phyloP scores from a whole-genome alignment of 2,797 vertebrate genomes.

The Lycodopsis pacificus region DNA sequence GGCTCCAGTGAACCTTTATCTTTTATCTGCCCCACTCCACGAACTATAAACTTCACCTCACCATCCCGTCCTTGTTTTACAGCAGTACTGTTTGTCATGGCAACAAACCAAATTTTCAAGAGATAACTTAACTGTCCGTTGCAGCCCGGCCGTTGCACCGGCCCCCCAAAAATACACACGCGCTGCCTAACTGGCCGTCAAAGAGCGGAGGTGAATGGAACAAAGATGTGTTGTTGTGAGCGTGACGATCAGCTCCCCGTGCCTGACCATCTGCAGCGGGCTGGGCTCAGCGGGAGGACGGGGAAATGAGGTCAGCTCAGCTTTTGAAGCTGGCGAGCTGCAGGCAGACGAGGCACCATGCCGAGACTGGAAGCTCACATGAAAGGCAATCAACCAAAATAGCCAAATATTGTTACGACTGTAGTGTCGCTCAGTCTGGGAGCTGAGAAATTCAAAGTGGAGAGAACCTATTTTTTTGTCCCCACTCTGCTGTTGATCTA shows the following conservation, averaged over 20 bases:
- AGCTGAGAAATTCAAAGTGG: constrained; percentile 40
- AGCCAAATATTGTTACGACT: constrained; percentile 66
- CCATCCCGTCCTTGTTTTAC: not conserved
- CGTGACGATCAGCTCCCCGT: constrained; percentile 58
- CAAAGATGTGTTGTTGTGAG: constrained; percentile 69
- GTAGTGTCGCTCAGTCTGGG: constrained; percentile 46
- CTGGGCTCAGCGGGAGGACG: constrained; percentile 69
- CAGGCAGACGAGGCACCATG: constrained; percentile 71
- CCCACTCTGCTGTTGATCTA: constrained; percentile 19
- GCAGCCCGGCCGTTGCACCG: not conserved
- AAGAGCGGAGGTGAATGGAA: constrained; percentile 64
- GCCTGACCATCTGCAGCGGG: constrained; percentile 70
- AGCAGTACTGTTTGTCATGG: not conserved
- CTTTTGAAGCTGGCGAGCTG: constrained; percentile 78
- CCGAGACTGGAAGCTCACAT: constrained; percentile 69
- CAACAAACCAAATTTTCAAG: constrained; percentile 9
- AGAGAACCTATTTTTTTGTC: constrained; percentile 32
- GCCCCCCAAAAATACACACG: constrained; percentile 3
- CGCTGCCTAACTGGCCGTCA: constrained; percentile 49
- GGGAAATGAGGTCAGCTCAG: constrained; percentile 80
- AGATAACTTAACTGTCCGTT: not conserved
- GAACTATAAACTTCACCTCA: not conserved
- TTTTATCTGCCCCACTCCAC: not conserved
- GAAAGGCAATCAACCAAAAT: constrained; percentile 74
- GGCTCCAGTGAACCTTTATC: not conserved